These are phyloP conservation scores for Crocallis elinguaria DNA, from an alignment of 2,888 invertebrate genomes.

Conservation along the genomic window DNA sequence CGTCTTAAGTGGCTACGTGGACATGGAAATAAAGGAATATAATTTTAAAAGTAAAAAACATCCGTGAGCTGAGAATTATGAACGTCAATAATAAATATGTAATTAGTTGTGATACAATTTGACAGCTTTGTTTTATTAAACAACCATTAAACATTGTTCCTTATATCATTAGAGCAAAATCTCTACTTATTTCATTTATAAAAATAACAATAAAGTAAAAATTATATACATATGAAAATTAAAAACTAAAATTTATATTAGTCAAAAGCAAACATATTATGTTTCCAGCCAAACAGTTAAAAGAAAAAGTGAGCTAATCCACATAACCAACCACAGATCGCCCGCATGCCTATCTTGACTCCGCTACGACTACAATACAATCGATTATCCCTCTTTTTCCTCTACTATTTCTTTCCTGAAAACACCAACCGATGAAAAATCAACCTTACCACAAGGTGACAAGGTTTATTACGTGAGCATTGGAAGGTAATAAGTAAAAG, in stretches of 20 bases:
- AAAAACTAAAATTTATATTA: too few species aligned
- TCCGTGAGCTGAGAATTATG: too few species aligned
- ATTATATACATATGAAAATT: too few species aligned
- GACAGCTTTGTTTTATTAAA: too few species aligned
- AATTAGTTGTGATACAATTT: too few species aligned
- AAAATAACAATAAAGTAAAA: too few species aligned
- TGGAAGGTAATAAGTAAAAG: conserved; percentile 30
- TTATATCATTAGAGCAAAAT: too few species aligned
- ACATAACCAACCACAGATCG: conserved; percentile 20
- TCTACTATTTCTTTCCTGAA: conserved; percentile 29
- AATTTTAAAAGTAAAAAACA: not conserved
- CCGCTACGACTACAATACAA: conserved; percentile 47
- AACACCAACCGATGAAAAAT: not conserved
- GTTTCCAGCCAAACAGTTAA: too few species aligned
- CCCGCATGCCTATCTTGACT: conserved; percentile 24
- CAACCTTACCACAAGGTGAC: conserved; percentile 7
- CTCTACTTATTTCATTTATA: too few species aligned
- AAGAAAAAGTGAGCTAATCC: not conserved
- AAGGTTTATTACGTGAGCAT: conserved; percentile 12
- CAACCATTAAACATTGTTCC: too few species aligned
- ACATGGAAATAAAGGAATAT: conserved; percentile 14
- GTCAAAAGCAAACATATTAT: too few species aligned
- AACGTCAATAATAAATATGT: too few species aligned
- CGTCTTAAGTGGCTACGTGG: not conserved
- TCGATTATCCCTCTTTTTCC: conserved; percentile 48